A percentile compares a stretch with the other conserved stretches of the same genome.
Conservation (phyloP, 2,797 vertebrate genomes). For the Crax fasciolata region DNA sequence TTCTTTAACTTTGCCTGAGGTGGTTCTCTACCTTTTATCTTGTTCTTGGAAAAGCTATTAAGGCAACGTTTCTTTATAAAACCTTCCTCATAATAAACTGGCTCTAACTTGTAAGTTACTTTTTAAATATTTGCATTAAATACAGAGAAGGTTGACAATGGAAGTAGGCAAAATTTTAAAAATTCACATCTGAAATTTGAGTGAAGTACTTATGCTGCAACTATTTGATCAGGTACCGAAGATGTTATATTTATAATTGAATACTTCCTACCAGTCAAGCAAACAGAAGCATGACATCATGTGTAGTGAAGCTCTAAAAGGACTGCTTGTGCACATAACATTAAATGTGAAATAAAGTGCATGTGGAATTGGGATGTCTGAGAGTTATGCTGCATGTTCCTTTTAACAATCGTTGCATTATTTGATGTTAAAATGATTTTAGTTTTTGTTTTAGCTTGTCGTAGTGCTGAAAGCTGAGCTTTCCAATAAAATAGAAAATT, state of each 20-base stretch:
- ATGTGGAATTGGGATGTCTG: not conserved
- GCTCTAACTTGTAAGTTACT: not conserved
- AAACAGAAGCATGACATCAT: not conserved
- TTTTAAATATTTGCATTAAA: not conserved
- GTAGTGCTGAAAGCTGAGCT: not conserved
- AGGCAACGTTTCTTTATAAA: not conserved
- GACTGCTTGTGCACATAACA: not conserved
- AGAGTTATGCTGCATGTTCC: not conserved
- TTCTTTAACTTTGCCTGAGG: not conserved
- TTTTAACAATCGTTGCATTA: not conserved
- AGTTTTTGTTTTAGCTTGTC: not conserved
- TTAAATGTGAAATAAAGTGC: not conserved
- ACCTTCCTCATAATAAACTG: not conserved
- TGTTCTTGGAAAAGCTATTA: not conserved
- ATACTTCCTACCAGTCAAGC: not conserved
- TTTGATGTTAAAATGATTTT: not conserved
- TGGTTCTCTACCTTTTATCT: not conserved
- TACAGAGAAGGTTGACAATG: not conserved
- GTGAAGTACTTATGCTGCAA: not conserved
- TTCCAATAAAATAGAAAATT: not conserved
- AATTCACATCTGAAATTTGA: not conserved
- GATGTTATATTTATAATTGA: not conserved
- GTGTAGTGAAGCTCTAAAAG: fast-evolving
- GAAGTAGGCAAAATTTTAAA: not conserved
- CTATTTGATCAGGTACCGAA: too few relatives aligned